phyloP scores from a whole-genome alignment of 2,888 invertebrate genomes.

The Drosophila barbarae region DNA sequence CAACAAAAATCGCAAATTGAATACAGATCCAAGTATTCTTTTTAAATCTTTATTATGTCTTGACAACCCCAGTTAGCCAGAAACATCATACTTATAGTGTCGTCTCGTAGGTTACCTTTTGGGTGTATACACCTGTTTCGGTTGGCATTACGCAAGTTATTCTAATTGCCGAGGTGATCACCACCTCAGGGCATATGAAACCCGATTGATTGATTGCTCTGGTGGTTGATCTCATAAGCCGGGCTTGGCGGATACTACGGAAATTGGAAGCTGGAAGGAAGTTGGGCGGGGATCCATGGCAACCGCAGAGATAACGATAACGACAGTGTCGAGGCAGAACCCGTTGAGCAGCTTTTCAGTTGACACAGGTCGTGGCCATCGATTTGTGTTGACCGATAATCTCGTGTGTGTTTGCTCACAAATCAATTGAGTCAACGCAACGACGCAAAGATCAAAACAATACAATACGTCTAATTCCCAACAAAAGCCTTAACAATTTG shows the following conservation, averaged over 20 bases:
- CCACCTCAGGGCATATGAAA: conserved; percentile 27
- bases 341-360: conserved; percentile 30
- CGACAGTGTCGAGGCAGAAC: conserved; percentile 32
- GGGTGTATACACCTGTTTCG: conserved; percentile 34
- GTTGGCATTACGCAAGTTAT: conserved; percentile 53
- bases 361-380: conserved; percentile 37
- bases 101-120: conserved; percentile 2
- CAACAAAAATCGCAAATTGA: not conserved
- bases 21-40: not conserved
- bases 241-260: conserved; percentile 17
- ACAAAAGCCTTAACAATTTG: conserved; percentile 57
- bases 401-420: conserved; percentile 1
- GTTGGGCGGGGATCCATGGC: conserved; percentile 4
- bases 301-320: not conserved
- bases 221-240: conserved; percentile 31
- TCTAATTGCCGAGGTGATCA: conserved; percentile 47
- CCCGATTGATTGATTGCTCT: conserved; percentile 35
- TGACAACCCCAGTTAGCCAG: too few relatives aligned
- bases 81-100: not conserved
- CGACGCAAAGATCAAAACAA: conserved; percentile 24
- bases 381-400: conserved; percentile 12
- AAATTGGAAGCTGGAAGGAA: conserved; percentile 15
- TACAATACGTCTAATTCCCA: conserved; percentile 30
- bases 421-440: conserved; percentile 20
- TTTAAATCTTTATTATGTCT: not conserved